These are phyloP conservation scores for Cepphus grylle DNA, from an alignment of 2,113 vertebrate genomes.

Conservation along the genomic window DNA sequence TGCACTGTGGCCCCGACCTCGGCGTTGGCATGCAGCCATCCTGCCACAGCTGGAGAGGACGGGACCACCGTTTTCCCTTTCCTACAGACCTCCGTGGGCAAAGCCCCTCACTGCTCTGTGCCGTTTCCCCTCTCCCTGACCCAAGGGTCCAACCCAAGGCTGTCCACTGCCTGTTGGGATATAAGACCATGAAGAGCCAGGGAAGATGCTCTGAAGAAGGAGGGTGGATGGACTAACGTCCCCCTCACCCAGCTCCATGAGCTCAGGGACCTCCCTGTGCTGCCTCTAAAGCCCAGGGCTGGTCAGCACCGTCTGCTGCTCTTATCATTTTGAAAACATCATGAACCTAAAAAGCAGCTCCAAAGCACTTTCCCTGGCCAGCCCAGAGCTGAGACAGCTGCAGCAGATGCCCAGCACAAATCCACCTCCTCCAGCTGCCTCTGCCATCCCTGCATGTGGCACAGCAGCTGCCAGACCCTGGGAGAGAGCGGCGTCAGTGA, in stretches of 20 bases:
- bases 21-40: not conserved
- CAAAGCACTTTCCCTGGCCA: not conserved
- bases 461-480: rapidly evolving
- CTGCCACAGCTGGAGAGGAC: rapidly evolving
- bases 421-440: not conserved
- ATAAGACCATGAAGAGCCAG: not conserved
- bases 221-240: rapidly evolving
- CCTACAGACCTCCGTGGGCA: not conserved
- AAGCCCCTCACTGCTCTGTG: not conserved
- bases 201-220: not conserved
- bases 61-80: not conserved
- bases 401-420: not conserved
- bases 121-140: not conserved
- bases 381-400: not conserved
- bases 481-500: rapidly evolving
- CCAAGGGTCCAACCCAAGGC: not conserved
- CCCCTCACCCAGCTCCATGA: rapidly evolving
- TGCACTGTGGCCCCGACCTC: rapidly evolving
- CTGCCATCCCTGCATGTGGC: not conserved
- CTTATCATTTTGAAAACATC: not conserved
- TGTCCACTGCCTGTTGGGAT: not conserved
- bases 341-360: not conserved
- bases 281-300: not conserved
- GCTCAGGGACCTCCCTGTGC: not conserved
- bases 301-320: rapidly evolving